A percentile compares a stretch with the other conserved stretches of the same genome.
phyloP scores from a whole-genome alignment of 2,888 invertebrate genomes.

The Melinopterus prodromus region DNA sequence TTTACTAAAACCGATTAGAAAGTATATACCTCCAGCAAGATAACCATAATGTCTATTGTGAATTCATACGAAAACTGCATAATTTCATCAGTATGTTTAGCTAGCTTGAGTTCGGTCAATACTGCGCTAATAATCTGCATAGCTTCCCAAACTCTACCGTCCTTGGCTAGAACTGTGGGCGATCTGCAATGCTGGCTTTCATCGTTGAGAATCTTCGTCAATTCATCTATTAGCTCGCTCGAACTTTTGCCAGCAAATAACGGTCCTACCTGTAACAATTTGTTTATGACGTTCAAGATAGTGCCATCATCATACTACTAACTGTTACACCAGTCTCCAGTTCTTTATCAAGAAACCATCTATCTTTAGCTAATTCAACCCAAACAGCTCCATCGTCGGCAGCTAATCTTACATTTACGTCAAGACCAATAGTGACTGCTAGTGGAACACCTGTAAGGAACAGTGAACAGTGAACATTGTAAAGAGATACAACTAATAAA shows the following conservation, averaged over 20 bases:
- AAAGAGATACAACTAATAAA: too few relatives aligned
- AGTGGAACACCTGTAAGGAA: too few relatives aligned
- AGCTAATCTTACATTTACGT: too few relatives aligned
- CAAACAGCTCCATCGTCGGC: too few relatives aligned
- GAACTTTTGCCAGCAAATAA: background rate
- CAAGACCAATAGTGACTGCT: too few relatives aligned
- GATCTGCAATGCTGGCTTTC: background rate
- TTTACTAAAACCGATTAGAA: too few relatives aligned
- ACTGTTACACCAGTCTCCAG: too few relatives aligned
- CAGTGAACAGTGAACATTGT: too few relatives aligned
- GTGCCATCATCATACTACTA: too few relatives aligned
- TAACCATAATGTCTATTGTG: background rate
- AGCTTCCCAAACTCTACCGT: slow-evolving; percentile 17
- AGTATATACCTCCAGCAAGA: background rate
- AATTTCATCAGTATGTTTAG: background rate
- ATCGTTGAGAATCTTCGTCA: background rate
- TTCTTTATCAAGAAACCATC: too few relatives aligned
- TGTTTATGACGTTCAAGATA: too few relatives aligned
- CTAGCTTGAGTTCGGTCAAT: background rate
- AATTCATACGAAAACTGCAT: background rate
- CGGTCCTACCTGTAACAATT: background rate
- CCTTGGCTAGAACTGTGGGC: background rate
- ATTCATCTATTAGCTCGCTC: background rate
- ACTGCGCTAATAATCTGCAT: background rate
- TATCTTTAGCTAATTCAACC: too few relatives aligned